phyloP scores from a whole-genome alignment of 2,113 vertebrate species.

The Mustelus asterias region DNA sequence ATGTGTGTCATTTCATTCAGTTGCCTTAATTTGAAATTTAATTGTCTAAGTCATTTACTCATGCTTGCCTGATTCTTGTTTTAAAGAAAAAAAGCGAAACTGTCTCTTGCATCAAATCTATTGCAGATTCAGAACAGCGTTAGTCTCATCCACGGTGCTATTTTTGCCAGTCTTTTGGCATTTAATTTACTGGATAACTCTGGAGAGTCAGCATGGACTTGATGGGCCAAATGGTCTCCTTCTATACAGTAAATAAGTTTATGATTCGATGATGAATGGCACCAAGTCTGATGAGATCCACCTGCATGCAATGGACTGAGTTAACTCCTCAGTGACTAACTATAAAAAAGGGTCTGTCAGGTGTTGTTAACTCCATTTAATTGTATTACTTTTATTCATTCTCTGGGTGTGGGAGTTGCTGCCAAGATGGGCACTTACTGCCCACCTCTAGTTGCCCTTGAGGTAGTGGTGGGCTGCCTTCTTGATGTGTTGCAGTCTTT shows the following conservation, averaged over 20 bases:
- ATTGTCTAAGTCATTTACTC: not conserved
- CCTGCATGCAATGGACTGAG: not conserved
- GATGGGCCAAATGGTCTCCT: too few relatives aligned
- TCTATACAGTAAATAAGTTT: too few relatives aligned
- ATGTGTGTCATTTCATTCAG: not conserved
- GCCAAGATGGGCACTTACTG: not conserved
- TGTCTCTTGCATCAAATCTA: not conserved
- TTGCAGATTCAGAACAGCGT: not conserved
- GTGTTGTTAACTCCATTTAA: not conserved
- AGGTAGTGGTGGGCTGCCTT: not conserved
- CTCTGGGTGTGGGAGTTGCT: not conserved
- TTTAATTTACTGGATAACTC: not conserved
- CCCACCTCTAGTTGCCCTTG: not conserved
- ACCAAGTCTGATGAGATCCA: not conserved
- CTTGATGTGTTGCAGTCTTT: not conserved
- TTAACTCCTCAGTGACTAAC: not conserved
- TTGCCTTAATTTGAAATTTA: not conserved
- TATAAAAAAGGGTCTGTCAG: not conserved
- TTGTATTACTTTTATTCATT: not conserved
- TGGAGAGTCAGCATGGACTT: too few relatives aligned
- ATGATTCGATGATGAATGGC: too few relatives aligned
- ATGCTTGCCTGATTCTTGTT: not conserved
- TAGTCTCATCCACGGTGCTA: not conserved
- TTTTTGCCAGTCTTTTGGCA: not conserved
- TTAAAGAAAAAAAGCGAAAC: not conserved